These are phyloP conservation scores for Macropis europaea DNA, from an alignment of 2,888 invertebrate genomes.

Conservation along the genomic window DNA sequence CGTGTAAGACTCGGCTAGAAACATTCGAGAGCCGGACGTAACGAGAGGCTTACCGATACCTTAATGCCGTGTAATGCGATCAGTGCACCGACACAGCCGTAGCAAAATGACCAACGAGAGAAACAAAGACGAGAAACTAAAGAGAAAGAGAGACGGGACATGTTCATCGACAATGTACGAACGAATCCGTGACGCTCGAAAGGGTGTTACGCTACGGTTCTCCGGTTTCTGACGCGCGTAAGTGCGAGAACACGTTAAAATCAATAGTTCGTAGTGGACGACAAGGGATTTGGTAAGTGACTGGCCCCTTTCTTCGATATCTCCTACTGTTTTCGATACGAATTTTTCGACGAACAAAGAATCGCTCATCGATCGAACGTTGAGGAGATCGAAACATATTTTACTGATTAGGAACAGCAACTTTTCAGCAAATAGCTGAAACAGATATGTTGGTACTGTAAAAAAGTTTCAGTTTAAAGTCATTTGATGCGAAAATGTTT, in stretches of 20 bases:
- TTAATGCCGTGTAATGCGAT: slow-evolving; percentile 79
- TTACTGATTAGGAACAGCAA: no score
- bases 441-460: no score
- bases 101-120: slow-evolving; percentile 19
- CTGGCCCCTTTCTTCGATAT: background rate
- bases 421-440: no score
- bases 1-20: slow-evolving; percentile 67
- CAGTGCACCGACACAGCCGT: slow-evolving; percentile 68
- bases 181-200: slow-evolving; percentile 56
- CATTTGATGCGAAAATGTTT: no score
- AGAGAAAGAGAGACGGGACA: slow-evolving; percentile 37
- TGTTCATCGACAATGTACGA: slow-evolving; percentile 24
- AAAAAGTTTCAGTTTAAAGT: no score
- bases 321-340: no score
- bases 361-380: no score
- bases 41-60: slow-evolving; percentile 75
- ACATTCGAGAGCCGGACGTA: slow-evolving; percentile 50
- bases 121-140: background rate
- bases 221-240: slow-evolving; percentile 57
- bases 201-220: slow-evolving; percentile 56
- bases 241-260: slow-evolving; percentile 63
- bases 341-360: no score
- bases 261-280: slow-evolving; percentile 69
- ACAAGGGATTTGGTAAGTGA: slow-evolving; percentile 65
- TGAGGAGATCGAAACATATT: no score